Evolutionary conservation across 2,888 invertebrate genomes (phyloP), one percentile per base, ranked within the genome.

Genomic region (Spilarctia lutea): DNA sequence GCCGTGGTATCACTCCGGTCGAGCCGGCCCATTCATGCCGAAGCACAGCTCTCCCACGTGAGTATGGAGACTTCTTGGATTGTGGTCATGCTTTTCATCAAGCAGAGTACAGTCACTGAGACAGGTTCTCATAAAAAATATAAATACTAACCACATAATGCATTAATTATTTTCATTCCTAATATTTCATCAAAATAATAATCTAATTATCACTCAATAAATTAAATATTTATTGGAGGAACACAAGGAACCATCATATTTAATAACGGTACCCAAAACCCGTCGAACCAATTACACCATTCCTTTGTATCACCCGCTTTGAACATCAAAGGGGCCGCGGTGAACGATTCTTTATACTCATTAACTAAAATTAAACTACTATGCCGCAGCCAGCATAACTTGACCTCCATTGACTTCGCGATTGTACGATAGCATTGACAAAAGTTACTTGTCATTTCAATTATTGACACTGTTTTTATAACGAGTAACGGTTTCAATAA

Each of bases 301-400:
- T 86, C 89, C 89, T 91, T 93, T 91, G 87, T 90, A 88, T 88
- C 86, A 84, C 87, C 94, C 92, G 92, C 91, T 85, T 82, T 78
- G 77, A 81, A 88, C 87, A 91, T 94, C 92, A 95, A 94, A 95
- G 85, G 76, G n/a, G 85, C 95, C 95, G 94, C 90, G 33, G 81
- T 91, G 95, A 95, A 91, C 94, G 95, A 95, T 95, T 95, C 94
- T 94, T 95, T 93, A 87, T 91, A 91, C 89, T 93, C 91, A 91
- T 93, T 94, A 91, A 93, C 89, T 89, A 87, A 89, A 87, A 91
- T 92, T 91, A 91, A 91, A 89, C 85, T 85, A 88, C 85, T 84
- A 84, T 85, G 83, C 72, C 33, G 68, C 75, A 75, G 79, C 94
- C 93, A 92, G 70, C 79, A 56, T 81, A 76, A 63, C 48, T 74